Conservation (phyloP, 1,140 invertebrate species). For the Drosophila lacertosa region DNA sequence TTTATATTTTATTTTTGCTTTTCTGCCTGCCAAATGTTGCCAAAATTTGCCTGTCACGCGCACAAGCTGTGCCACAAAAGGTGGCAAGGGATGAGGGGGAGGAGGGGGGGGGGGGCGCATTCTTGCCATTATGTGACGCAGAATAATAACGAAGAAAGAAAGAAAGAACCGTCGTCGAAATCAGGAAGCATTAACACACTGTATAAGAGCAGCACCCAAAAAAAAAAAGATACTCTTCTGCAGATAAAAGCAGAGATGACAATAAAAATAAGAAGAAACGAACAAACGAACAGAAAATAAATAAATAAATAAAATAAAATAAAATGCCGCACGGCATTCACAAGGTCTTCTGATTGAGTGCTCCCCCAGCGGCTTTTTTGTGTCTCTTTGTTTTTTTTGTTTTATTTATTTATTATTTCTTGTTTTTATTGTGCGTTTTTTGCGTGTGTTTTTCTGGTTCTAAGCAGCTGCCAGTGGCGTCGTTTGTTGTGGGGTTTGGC, state of each 20-base stretch:
- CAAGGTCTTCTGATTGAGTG: constrained; percentile 64
- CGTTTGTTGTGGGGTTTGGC: constrained; percentile 7
- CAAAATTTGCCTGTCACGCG: constrained; percentile 72
- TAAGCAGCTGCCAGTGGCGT: constrained; percentile 39
- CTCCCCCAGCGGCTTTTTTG: constrained; percentile 24
- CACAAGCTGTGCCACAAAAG: constrained; percentile 41
- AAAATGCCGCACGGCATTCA: constrained; percentile 64
- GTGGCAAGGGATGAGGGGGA: neutral
- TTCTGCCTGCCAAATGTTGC: constrained; percentile 45
- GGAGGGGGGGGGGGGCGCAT: neutral
- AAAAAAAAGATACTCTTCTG: neutral
- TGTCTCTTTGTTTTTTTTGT: constrained; percentile 4
- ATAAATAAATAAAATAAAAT: constrained; percentile 36
- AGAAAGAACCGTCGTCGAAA: constrained; percentile 27
- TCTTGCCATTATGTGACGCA: constrained; percentile 20
- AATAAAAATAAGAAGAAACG: neutral
- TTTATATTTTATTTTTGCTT: too few relatives aligned
- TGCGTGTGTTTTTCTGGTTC: constrained; percentile 55
- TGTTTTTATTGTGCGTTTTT: constrained; percentile 21
- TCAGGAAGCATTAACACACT: constrained; percentile 16
- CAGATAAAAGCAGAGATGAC: neutral
- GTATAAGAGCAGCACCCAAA: constrained; percentile 22
- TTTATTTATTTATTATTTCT: neutral
- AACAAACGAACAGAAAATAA: too few relatives aligned
- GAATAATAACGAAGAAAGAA: constrained; percentile 48